Evolutionary conservation across 2,888 invertebrate species (phyloP), one percentile per base, ranked within the genome.

Genomic region (Melinaea menophilus): DNA sequence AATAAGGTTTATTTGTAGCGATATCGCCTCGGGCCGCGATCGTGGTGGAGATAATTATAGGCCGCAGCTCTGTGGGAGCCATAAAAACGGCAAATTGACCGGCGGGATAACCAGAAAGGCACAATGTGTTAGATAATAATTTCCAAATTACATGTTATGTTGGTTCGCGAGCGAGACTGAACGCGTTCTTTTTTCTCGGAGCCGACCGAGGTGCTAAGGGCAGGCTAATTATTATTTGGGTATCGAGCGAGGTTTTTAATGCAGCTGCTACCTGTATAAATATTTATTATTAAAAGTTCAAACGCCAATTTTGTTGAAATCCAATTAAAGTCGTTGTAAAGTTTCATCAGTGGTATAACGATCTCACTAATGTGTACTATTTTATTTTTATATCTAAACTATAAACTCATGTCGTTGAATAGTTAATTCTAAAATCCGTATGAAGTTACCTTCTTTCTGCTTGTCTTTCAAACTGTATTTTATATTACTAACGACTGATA

Each of bases 71-170:
- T 86, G 88, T 88, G 88, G 89, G 86, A 88, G 90, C 90, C 87
- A 90, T 90, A 90, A 90, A 90, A 90, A 90, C 90, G 83, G 90
- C 90, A 90, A 90, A 90, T 90, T 90, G 90, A 90, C 90, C 90
- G 90, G 88, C 90, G 90, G 90, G 90, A 90, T 89, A 90, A 88
- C 87, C 90, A 90, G 88, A 90, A 90, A 90, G 90, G 90, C 90
- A 90, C 89, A 90, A 90, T 90, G 90, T 90, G 90, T 90, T 90
- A 90, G 90, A 90, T 90, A 90, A 90, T 90, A 90, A 90, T 90
- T 90, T 90, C 89, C 89, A 90, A 90, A 90, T 90, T 90, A 90
- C 85, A 89, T 90, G 90, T 89, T 90, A 81, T 84, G 88, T 84
- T 79, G 81, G 88, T 88, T 88, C 81, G 88, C 88, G 84, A 84